These are phyloP conservation scores for Dendrocincla tyrannina DNA, from an alignment of 2,797 vertebrate genomes.

Conservation along the genomic window DNA sequence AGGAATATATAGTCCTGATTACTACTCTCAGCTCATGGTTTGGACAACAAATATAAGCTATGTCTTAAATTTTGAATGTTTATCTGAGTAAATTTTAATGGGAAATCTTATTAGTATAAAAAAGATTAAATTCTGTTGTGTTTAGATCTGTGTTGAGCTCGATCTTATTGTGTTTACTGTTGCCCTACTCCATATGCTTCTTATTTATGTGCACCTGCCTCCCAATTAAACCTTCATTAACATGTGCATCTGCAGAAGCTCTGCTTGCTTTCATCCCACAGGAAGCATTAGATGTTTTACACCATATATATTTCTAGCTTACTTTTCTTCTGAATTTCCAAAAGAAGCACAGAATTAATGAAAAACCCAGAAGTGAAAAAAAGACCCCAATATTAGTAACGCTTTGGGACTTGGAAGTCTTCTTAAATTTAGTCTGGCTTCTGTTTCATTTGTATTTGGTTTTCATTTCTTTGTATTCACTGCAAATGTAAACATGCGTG, in stretches of 20 bases:
- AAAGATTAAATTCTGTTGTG: neutral
- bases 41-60: neutral
- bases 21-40: neutral
- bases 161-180: neutral
- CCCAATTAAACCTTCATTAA: conserved; percentile 23
- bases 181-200: neutral
- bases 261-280: neutral
- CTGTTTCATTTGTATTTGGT: neutral
- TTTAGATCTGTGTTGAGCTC: neutral
- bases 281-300: neutral
- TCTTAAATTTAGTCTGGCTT: neutral
- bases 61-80: neutral
- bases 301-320: neutral
- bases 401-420: neutral
- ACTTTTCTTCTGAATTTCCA: neutral
- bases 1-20: neutral
- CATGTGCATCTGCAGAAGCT: neutral
- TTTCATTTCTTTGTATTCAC: neutral
- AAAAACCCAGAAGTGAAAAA: neutral
- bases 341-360: neutral
- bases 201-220: conserved; percentile 17
- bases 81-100: neutral
- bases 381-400: neutral
- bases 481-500: neutral
- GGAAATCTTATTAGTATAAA: neutral